Evolutionary conservation across 2,797 vertebrate genomes (phyloP), one percentile per base, ranked within the genome.

Genomic region (Dryobates pubescens): DNA sequence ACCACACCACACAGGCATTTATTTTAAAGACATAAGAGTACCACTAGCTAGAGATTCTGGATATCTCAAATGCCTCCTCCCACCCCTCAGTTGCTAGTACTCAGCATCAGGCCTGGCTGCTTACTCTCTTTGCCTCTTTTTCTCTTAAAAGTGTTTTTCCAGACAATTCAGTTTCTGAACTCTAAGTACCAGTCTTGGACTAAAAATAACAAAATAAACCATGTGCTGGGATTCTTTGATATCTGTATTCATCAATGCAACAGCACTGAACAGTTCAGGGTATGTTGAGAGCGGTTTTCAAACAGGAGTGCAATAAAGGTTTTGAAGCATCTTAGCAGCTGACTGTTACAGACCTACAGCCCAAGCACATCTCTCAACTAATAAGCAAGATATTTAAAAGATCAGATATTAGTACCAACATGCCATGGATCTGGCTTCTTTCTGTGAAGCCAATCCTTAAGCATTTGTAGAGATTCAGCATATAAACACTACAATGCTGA

Each of bases 241-340:
- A 64, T 8, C 41, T 78, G 1, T 27, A 12, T 26, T 29, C 0
- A 0, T 32, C 32, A 53, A 43, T 27, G 5, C 5, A 51, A 3
- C 38, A 8, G 0, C 7, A 27, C 19, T 32, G 56, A 13, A 7
- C 45, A 27, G 11, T n/a, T 56, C 12, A 12, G 13, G 6, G 4
- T 17, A 7, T 1, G 1, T 22, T 61, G 27, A 72, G 2, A 20
- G 7, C 5, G 69, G 45, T 47, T 49, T 8, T 64, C 20, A 61
- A 62, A 27, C 0, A 29, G 2, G 53, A 76, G 19, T 4, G 11
- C 26, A 82, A 74, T 13, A 73, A 57, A 68, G 6, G 6, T 14
- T 57, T 89, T 57, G 6, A 30, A 36, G 1, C 29, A 20, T 1
- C 68, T 38, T 11, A 58, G 45, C 36, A 86, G 19, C 9, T 67